Percentiles rank a stretch among this genome's conserved stretches.
phyloP scores from a whole-genome alignment of 1,140 invertebrate genomes.

The Coptotermes formosanus region DNA sequence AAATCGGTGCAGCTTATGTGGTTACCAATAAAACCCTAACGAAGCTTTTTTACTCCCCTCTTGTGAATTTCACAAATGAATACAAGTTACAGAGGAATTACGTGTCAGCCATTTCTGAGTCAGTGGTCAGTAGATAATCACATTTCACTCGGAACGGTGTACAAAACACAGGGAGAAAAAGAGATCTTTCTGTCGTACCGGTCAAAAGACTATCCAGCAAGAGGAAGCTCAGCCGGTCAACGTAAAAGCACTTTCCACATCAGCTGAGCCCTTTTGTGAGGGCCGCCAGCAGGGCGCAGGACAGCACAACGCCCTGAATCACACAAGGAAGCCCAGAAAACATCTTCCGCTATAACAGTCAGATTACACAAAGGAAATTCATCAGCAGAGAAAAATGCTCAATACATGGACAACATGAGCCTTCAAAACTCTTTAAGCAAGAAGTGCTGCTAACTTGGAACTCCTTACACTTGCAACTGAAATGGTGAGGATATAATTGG shows the following conservation, averaged over 20 bases:
- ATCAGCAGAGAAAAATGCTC: not conserved
- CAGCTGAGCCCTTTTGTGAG: not conserved
- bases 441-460: not conserved
- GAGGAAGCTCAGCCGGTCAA: not conserved
- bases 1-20: conserved; percentile 14
- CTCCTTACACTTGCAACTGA: no score
- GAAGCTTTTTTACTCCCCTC: conserved; percentile 14
- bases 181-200: conserved; percentile 14
- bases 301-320: not conserved
- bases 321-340: conserved; percentile 14
- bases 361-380: not conserved
- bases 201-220: conserved; percentile 15
- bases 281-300: not conserved
- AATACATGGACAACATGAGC: not conserved
- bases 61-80: conserved; percentile 31
- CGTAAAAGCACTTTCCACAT: conserved; percentile 10
- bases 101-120: conserved; percentile 24
- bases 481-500: no score
- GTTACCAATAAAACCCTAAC: conserved; percentile 15
- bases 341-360: conserved; percentile 11
- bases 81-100: conserved; percentile 29
- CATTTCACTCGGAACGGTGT: conserved; percentile 23
- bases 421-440: not conserved
- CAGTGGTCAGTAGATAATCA: conserved; percentile 28
- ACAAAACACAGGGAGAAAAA: not conserved